Base-by-base conservation (phyloP, 2,888 invertebrate species). In the Apodemia duryi region DNA sequence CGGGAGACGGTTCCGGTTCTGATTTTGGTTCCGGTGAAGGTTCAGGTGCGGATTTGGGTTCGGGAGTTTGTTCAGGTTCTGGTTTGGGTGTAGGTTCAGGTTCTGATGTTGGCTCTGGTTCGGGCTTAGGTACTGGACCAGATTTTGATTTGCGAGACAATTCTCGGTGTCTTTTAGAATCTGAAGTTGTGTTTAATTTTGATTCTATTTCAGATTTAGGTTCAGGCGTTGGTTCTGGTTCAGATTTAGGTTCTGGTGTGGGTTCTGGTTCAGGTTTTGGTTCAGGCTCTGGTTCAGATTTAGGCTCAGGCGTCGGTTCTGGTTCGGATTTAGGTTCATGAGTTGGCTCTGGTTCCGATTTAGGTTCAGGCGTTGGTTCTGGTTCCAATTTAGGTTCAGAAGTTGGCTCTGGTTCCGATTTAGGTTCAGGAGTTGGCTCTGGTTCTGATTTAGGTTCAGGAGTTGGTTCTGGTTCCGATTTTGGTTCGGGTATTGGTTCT, bases 31-130 rank as follows among this genome's bases (percentile, higher is more conserved):
- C 75, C 21, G 77, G 77, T 67, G 71, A 77, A 9, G 76, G 82
- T 77, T 79, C 83, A 52, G 79, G 79, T 68, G 81, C 69, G 75
- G 89, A 75, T 66, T 79, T 73, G 0, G 78, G 74, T 72, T 80
- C 77, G 9, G 88, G 78, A 68, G 89, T 84, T 0, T 91, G 82
- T 64, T 86, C 83, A 0, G 92, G 81, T 66, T 85, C 85, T 84
- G 79, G 72, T 78, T 76, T 84, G 0, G 89, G 76, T 35, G 80
- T 73, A 29, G 84, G 85, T 81, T 81, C 88, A 60, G 87, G 77
- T 70, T 84, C 77, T 10, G 85, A 78, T 72, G 85, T 86, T 3
- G 93, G 87, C 79, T 93, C 83, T 0, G 91, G 86, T 76, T 92
- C 49, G n/a, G 49, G n/a, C 6, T 49, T 49, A 13, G 49, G 6